A percentile compares a stretch with the other conserved stretches of the same genome.
These are phyloP conservation scores for Philopotamus ludificatus DNA, from an alignment of 1,140 invertebrate genomes.

Conservation along the genomic window DNA sequence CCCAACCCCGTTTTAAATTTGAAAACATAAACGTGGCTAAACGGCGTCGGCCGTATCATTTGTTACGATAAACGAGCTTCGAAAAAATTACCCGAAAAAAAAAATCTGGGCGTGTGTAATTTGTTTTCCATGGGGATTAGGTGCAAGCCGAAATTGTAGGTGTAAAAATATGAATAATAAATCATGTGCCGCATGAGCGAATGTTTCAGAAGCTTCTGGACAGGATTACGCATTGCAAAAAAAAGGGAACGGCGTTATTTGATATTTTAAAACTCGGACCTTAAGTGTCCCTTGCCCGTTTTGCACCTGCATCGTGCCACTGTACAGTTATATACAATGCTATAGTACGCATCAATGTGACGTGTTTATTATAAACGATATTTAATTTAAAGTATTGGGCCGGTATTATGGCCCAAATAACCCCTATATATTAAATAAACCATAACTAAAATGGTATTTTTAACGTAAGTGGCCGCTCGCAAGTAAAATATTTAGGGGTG, in stretches of 20 bases:
- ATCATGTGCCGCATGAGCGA: neutral
- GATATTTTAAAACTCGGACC: neutral
- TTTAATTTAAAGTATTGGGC: neutral
- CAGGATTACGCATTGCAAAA: conserved; percentile 5
- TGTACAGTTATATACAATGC: conserved; percentile 7
- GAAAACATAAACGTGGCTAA: conserved; percentile 4
- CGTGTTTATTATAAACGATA: neutral
- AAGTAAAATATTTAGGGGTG: neutral
- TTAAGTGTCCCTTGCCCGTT: conserved; percentile 10
- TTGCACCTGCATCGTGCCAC: conserved; percentile 20
- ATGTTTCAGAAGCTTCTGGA: conserved; percentile 6
- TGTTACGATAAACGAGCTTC: neutral
- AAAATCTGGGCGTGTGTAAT: conserved; percentile 1
- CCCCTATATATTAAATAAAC: neutral
- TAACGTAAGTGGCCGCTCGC: neutral
- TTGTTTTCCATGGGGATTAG: neutral
- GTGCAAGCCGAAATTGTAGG: neutral
- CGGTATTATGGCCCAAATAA: neutral
- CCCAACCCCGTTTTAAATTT: conserved; percentile 1
- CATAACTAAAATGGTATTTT: neutral
- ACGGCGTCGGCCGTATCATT: neutral
- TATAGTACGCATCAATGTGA: neutral
- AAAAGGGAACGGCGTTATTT: too few relatives aligned
- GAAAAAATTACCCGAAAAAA: too few relatives aligned
- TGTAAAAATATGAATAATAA: neutral